Evolutionary conservation across 30 jellyfish, hydroid and myxozoan species (phyloP).

Genomic region (Mastigias papua): DNA sequence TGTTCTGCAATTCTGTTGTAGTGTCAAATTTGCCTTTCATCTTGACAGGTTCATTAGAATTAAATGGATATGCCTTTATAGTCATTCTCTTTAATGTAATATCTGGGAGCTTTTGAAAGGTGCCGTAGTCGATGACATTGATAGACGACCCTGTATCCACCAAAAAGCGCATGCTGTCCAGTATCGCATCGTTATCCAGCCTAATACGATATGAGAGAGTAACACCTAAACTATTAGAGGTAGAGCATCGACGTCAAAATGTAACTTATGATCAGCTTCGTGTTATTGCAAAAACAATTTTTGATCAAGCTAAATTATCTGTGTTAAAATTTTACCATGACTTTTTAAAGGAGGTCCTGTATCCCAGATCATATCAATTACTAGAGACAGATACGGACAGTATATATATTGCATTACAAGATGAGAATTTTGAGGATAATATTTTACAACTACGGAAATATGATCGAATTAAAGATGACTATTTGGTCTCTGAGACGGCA

Average conservation of each 20-base stretch:
- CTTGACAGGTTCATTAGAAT: slow-evolving; percentile 16
- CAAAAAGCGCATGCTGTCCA: slow-evolving; percentile 12
- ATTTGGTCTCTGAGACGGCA: background rate
- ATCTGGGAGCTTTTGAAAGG: slow-evolving; percentile 31
- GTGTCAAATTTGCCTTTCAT: slow-evolving; percentile 49
- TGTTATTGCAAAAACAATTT: background rate
- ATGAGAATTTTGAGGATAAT: slow-evolving; percentile 25
- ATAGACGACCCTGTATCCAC: slow-evolving; percentile 69
- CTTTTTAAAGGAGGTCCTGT: background rate
- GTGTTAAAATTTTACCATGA: slow-evolving; percentile 5
- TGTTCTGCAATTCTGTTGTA: slow-evolving; percentile 9
- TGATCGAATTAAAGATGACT: background rate
- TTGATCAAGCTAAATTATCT: background rate
- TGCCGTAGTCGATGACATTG: slow-evolving; percentile 22
- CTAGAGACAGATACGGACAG: slow-evolving; percentile 6
- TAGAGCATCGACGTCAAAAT: background rate
- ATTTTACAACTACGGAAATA: background rate
- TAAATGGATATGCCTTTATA: slow-evolving; percentile 29
- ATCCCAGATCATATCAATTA: background rate
- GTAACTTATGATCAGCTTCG: background rate
- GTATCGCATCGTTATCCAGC: background rate
- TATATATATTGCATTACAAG: background rate
- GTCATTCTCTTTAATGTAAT: slow-evolving; percentile 17
- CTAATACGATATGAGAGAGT: background rate
- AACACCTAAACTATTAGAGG: background rate